phyloP scores from a whole-genome alignment of 2,888 invertebrate species.

The Charanyca ferruginea region DNA sequence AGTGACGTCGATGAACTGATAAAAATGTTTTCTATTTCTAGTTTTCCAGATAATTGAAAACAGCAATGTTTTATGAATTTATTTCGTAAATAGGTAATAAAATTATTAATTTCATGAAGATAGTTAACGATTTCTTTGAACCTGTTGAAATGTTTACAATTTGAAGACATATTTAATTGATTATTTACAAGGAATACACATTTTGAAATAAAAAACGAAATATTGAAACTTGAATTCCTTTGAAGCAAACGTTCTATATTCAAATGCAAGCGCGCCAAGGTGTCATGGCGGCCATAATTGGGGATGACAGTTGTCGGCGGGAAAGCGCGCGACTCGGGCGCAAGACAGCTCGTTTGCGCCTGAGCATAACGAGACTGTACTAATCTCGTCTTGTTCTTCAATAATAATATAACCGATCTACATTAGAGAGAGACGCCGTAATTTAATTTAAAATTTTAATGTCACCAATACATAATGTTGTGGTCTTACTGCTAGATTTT shows the following conservation, averaged over 20 bases:
- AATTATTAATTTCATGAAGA: slow-evolving; percentile 50
- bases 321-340: slow-evolving; percentile 71
- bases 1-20: neutral
- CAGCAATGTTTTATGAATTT: slow-evolving; percentile 33
- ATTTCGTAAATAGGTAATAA: slow-evolving; percentile 53
- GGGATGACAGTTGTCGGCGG: slow-evolving; percentile 86
- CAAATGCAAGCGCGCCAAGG: slow-evolving; percentile 86
- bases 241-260: slow-evolving; percentile 82
- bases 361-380: slow-evolving; percentile 84
- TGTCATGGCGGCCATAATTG: slow-evolving; percentile 88
- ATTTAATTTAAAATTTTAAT: slow-evolving; percentile 74
- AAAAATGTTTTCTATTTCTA: slow-evolving; percentile 28
- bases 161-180: slow-evolving; percentile 63
- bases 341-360: slow-evolving; percentile 81
- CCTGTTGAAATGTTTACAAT: slow-evolving; percentile 62
- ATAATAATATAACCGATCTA: slow-evolving; percentile 79
- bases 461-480: slow-evolving; percentile 30
- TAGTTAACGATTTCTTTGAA: slow-evolving; percentile 57
- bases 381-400: slow-evolving; percentile 79
- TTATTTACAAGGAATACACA: slow-evolving; percentile 66
- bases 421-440: slow-evolving; percentile 75
- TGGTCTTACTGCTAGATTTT: slow-evolving; percentile 17
- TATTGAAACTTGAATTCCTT: slow-evolving; percentile 71
- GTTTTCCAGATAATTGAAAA: slow-evolving; percentile 37
- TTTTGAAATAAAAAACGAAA: slow-evolving; percentile 62